Percentiles rank a stretch among this genome's conserved stretches.
Conservation (phyloP, 2,797 vertebrate species). For the Strix occidentalis region DNA sequence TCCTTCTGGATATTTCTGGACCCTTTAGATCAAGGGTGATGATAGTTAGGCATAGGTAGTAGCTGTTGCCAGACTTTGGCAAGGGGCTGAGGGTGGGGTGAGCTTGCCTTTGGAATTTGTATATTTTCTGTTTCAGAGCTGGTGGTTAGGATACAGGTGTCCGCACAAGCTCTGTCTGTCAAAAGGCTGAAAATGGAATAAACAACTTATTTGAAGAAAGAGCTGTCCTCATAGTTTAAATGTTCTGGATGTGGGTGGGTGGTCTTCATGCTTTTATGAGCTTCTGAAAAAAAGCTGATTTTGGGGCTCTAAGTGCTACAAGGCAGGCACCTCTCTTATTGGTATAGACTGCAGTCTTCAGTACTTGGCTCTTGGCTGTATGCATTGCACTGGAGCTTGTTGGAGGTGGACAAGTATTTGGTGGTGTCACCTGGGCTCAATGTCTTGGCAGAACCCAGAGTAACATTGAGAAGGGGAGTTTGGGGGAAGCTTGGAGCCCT, state of each 20-base stretch:
- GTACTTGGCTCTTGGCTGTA: neutral
- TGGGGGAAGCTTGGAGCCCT: neutral
- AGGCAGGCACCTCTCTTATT: neutral
- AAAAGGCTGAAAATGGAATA: neutral
- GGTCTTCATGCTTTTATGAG: neutral
- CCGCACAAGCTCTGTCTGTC: neutral
- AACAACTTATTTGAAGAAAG: neutral
- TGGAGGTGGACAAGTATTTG: neutral
- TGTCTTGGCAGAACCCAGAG: neutral
- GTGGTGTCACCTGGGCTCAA: neutral
- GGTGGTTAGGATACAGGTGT: neutral
- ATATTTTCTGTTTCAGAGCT: neutral
- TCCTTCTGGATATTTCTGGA: neutral
- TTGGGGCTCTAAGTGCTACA: neutral
- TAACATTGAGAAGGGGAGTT: neutral
- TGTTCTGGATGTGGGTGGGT: neutral
- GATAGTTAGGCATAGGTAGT: neutral
- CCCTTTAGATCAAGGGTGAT: neutral
- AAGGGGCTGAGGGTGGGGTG: neutral
- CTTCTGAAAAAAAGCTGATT: neutral
- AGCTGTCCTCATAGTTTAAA: neutral
- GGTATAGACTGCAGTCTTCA: neutral
- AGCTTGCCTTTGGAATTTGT: neutral
- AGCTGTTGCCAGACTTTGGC: neutral
- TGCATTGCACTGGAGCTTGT: neutral